These are phyloP conservation scores for Acyrthosiphon pisum DNA, from an alignment of 1,140 invertebrate species.

Conservation along the genomic window DNA sequence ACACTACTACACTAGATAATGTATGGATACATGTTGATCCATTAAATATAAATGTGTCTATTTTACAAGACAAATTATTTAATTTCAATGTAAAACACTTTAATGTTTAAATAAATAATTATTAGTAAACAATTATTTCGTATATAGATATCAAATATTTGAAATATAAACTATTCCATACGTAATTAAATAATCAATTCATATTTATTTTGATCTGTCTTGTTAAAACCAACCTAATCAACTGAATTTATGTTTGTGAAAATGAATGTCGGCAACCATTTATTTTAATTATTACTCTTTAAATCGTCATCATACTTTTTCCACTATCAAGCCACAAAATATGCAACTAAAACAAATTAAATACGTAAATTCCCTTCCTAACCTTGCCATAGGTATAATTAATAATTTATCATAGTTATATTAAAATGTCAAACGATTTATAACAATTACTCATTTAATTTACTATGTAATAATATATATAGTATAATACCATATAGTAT, in stretches of 20 bases:
- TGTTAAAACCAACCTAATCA: neutral
- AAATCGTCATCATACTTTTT: neutral
- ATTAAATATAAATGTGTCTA: too few relatives aligned
- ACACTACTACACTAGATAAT: too few relatives aligned
- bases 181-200: neutral
- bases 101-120: too few relatives aligned
- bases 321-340: neutral
- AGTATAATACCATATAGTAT: too few relatives aligned
- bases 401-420: neutral
- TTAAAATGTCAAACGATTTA: neutral
- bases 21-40: too few relatives aligned
- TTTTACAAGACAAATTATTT: too few relatives aligned
- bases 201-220: neutral
- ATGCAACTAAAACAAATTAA: neutral
- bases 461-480: neutral
- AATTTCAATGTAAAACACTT: too few relatives aligned
- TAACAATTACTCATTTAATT: neutral
- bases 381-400: neutral
- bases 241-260: neutral
- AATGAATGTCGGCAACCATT: neutral
- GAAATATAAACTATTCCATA: neutral
- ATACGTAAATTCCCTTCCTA: neutral
- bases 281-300: neutral
- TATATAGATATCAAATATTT: neutral
- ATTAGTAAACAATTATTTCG: too few relatives aligned